Conservation (phyloP, 2,888 invertebrate genomes). For the Acleris cristana region DNA sequence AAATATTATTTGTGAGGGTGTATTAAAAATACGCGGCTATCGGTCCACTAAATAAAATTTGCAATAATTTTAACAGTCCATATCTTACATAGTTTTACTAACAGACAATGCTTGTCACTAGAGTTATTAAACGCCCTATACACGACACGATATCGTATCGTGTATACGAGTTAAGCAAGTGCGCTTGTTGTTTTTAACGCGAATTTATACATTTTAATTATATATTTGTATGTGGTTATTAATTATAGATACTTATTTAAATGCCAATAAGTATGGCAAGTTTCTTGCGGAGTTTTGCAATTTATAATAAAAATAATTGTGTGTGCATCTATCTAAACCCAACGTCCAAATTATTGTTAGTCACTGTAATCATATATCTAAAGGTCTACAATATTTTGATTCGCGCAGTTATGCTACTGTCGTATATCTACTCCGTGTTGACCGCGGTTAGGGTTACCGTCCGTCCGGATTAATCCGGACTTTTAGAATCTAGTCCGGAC, state of each 20-base stretch:
- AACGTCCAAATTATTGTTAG: background rate
- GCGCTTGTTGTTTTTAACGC: constrained; percentile 24
- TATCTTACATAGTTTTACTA: background rate
- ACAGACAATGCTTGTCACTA: background rate
- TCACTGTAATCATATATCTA: too few species aligned
- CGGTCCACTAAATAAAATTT: background rate
- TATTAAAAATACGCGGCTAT: too few species aligned
- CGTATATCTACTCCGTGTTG: too few species aligned
- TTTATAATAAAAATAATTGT: constrained; percentile 8
- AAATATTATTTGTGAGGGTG: too few species aligned
- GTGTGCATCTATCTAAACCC: background rate
- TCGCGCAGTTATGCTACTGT: too few species aligned
- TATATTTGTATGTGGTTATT: constrained; percentile 4
- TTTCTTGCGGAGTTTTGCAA: constrained; percentile 3
- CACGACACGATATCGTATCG: constrained; percentile 12
- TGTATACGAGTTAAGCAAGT: background rate
- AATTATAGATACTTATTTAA: constrained; percentile 6
- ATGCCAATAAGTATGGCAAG: constrained; percentile 5
- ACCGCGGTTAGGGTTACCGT: too few species aligned
- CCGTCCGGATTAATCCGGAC: too few species aligned
- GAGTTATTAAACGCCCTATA: constrained; percentile 24
- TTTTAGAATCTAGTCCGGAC: too few species aligned
- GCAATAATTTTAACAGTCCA: background rate
- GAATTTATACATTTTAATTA: constrained; percentile 24
- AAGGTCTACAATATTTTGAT: too few species aligned